Percentiles rank a stretch among this genome's conserved stretches.
Evolutionary conservation across 2,797 vertebrate genomes (phyloP).

Genomic region (Thaleichthys pacificus): DNA sequence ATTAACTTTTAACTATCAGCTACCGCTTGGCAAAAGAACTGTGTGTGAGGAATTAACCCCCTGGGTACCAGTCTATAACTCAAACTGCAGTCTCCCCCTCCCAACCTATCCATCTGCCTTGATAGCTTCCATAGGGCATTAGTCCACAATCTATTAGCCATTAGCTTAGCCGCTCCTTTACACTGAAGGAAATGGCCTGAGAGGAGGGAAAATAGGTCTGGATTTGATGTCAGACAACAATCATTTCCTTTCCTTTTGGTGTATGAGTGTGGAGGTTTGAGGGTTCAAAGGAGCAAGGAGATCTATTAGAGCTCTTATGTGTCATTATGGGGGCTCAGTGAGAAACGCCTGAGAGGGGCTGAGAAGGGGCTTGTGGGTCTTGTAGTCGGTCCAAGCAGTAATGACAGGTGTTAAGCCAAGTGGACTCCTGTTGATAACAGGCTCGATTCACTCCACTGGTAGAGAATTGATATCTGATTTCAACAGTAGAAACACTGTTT

Average conservation of each 20-base stretch:
- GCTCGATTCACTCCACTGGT: too few relatives aligned
- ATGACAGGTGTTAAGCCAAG: too few relatives aligned
- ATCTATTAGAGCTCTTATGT: conserved; percentile 10
- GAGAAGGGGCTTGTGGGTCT: background rate
- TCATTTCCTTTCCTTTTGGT: conserved; percentile 46
- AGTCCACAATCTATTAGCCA: conserved; percentile 71
- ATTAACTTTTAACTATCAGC: conserved; percentile 88
- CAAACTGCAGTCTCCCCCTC: background rate
- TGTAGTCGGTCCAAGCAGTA: too few relatives aligned
- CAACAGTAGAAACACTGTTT: too few relatives aligned
- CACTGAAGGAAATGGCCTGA: conserved; percentile 19
- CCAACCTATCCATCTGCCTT: conserved; percentile 62
- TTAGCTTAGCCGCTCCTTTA: conserved; percentile 36
- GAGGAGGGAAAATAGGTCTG: conserved; percentile 25
- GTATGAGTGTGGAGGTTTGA: background rate
- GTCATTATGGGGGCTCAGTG: background rate
- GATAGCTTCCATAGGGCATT: conserved; percentile 52
- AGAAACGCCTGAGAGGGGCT: background rate
- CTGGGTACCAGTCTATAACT: conserved; percentile 63
- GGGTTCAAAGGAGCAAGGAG: background rate
- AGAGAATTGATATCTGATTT: too few relatives aligned
- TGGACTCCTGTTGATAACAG: too few relatives aligned
- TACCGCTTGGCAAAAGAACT: conserved; percentile 73
- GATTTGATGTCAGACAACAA: conserved; percentile 50
- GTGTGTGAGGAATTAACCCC: conserved; percentile 76